Conservation (phyloP, 30 jellyfish, hydroid and myxozoan species). For the Pelagia noctiluca region DNA sequence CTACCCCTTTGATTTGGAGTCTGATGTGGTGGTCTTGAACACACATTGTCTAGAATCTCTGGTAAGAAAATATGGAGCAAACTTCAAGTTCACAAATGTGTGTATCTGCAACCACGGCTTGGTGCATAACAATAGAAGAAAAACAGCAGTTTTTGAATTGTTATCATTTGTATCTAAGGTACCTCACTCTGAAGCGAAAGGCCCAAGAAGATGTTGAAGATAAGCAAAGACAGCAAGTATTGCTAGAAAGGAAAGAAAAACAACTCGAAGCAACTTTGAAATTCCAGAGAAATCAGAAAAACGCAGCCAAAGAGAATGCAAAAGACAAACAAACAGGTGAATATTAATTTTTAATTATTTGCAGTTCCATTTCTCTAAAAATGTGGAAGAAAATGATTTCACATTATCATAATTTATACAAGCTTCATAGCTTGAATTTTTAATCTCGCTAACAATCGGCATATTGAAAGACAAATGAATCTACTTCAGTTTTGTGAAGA, state of each 20-base stretch:
- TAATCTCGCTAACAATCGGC: too few species aligned
- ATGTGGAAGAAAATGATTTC: too few species aligned
- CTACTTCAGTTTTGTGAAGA: too few species aligned
- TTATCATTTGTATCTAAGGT: conserved; percentile 17
- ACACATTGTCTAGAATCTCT: too few species aligned
- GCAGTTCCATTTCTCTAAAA: background rate
- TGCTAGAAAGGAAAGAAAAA: conserved; percentile 64
- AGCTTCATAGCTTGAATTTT: too few species aligned
- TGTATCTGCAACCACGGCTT: too few species aligned
- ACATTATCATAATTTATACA: too few species aligned
- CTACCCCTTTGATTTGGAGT: too few species aligned
- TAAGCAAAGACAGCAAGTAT: conserved; percentile 65
- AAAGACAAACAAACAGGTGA: conserved; percentile 19
- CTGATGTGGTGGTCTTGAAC: too few species aligned
- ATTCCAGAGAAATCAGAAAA: conserved; percentile 69
- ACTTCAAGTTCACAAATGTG: too few species aligned
- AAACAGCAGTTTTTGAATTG: background rate
- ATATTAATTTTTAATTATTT: background rate
- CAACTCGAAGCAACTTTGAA: conserved; percentile 77
- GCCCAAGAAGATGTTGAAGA: conserved; percentile 74
- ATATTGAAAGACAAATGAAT: too few species aligned
- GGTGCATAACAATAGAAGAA: background rate
- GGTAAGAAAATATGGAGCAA: too few species aligned
- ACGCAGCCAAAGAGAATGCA: conserved; percentile 6
- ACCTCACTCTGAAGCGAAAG: conserved; percentile 61